Conservation (phyloP, 2,888 invertebrate genomes). For the Plemyria rubiginata region DNA sequence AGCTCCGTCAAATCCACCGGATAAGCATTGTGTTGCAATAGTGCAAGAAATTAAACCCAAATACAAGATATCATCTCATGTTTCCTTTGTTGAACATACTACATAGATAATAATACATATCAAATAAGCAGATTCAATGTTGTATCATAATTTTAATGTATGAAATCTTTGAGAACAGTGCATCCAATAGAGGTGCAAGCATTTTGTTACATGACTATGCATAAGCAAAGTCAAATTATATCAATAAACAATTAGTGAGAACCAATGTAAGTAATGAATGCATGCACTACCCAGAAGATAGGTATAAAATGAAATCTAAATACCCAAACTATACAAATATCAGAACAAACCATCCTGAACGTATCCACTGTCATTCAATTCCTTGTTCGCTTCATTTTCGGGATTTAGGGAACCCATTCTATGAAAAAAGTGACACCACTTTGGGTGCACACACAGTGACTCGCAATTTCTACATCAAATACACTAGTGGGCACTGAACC, state of each 20-base stretch:
- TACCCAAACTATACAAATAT: background rate
- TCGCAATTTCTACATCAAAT: conserved; percentile 36
- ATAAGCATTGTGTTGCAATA: no score
- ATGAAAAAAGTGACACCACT: conserved; percentile 24
- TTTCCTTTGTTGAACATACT: no score
- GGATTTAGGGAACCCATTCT: conserved; percentile 62
- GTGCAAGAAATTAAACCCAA: no score
- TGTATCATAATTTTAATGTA: no score
- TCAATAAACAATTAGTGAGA: background rate
- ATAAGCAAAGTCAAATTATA: background rate
- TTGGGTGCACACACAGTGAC: conserved; percentile 32
- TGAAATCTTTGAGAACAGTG: no score
- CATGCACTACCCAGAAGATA: background rate
- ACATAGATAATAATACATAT: no score
- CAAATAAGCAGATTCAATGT: no score
- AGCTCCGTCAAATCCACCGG: no score
- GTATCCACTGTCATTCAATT: conserved; percentile 65
- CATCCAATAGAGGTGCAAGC: no score
- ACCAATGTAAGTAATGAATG: background rate
- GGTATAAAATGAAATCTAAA: background rate
- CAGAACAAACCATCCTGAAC: conserved; percentile 61
- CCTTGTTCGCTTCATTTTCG: conserved; percentile 52
- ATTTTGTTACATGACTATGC: background rate
- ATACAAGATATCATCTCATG: no score
- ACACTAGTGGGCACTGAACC: conserved; percentile 43